A percentile compares a stretch with the other conserved stretches of the same genome.
Evolutionary conservation across 2,797 vertebrate genomes (phyloP).

Genomic region (Falco novaeseelandiae): DNA sequence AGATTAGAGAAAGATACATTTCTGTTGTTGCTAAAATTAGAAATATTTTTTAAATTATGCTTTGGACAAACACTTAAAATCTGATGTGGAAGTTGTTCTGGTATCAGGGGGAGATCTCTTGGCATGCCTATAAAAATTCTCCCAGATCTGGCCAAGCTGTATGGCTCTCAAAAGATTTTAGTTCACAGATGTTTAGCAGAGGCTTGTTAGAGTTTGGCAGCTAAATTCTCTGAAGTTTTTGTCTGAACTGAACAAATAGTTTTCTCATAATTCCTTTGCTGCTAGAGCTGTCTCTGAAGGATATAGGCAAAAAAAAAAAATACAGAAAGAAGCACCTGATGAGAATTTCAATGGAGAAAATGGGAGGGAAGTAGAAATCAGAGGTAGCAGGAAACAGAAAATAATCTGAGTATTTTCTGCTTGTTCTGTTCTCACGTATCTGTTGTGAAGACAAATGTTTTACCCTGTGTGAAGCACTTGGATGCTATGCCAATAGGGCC

Average conservation of each 20-base stretch:
- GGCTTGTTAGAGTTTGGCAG: neutral
- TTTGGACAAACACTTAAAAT: neutral
- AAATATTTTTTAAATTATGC: neutral
- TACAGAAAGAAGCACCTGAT: neutral
- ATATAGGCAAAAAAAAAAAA: neutral
- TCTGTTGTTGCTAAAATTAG: neutral
- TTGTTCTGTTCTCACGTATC: neutral
- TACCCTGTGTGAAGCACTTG: neutral
- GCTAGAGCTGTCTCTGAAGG: neutral
- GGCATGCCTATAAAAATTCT: neutral
- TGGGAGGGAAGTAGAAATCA: neutral
- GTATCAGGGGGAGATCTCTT: neutral
- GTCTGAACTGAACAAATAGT: neutral
- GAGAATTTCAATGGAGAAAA: neutral
- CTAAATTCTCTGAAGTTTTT: neutral
- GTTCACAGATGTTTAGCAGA: constrained; percentile 12
- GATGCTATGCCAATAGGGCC: neutral
- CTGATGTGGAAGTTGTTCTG: neutral
- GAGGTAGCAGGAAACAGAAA: neutral
- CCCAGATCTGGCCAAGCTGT: neutral
- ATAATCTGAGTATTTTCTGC: neutral
- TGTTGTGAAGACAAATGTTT: neutral
- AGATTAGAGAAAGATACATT: neutral
- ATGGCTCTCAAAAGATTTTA: neutral
- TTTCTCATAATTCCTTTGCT: neutral